phyloP scores from a whole-genome alignment of 2,888 invertebrate species.

The Heliothis peltigera region DNA sequence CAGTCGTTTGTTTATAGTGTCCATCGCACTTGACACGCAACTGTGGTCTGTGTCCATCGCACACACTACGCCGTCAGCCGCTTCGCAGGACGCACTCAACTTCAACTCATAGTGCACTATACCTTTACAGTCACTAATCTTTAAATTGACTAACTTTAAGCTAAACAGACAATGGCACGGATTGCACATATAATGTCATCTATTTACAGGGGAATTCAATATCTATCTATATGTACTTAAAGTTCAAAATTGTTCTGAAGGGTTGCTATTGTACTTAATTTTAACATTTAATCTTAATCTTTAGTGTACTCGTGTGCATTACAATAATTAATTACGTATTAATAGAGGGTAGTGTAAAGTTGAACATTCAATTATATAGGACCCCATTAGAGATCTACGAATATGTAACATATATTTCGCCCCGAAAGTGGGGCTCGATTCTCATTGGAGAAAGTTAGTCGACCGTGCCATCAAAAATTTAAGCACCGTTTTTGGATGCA shows the following conservation, averaged over 20 bases:
- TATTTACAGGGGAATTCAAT: constrained; percentile 86
- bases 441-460: constrained; percentile 57
- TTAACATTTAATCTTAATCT: constrained; percentile 81
- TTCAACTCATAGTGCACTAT: constrained; percentile 64
- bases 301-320: constrained; percentile 86
- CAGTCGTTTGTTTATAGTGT: constrained; percentile 81
- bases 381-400: constrained; percentile 58
- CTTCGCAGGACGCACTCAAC: constrained; percentile 62
- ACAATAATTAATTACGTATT: constrained; percentile 84
- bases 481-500: constrained; percentile 78
- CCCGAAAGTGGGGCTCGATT: constrained; percentile 50
- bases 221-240: constrained; percentile 76
- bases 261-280: constrained; percentile 84
- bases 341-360: constrained; percentile 80
- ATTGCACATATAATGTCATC: constrained; percentile 86
- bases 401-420: constrained; percentile 42
- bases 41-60: constrained; percentile 66
- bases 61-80: constrained; percentile 64
- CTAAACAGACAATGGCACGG: constrained; percentile 90
- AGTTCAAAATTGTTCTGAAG: constrained; percentile 81
- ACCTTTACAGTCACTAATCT: constrained; percentile 73
- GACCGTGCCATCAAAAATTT: constrained; percentile 75
- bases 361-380: constrained; percentile 76
- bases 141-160: constrained; percentile 87
- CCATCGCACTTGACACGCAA: constrained; percentile 77